Evolutionary conservation across 2,888 invertebrate species (phyloP).

Genomic region (Drosophila subsilvestris): DNA sequence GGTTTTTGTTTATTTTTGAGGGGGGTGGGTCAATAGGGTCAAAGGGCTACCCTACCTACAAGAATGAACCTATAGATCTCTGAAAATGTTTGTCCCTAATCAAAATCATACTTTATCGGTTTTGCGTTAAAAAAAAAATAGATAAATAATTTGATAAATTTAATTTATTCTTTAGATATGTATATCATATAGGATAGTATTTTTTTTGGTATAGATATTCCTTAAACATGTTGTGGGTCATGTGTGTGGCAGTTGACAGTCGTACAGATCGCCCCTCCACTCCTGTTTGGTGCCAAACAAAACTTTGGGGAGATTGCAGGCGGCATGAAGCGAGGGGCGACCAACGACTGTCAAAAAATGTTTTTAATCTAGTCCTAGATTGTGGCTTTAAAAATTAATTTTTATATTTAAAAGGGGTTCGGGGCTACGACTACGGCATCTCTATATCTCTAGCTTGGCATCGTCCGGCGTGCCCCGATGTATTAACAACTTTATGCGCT

Average conservation of each 20-base stretch:
- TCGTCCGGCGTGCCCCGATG: constrained; percentile 94
- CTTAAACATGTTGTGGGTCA: constrained; percentile 38
- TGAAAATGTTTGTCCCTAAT: constrained; percentile 22
- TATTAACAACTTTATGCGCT: constrained; percentile 93
- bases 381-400: constrained; percentile 37
- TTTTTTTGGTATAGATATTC: constrained; percentile 5
- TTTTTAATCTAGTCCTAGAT: constrained; percentile 66
- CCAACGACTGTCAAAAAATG: constrained; percentile 2
- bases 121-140: constrained; percentile 42
- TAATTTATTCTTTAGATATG: constrained; percentile 43
- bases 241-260: constrained; percentile 40
- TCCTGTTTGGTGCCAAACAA: neutral
- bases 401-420: constrained; percentile 16
- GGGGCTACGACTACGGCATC: constrained; percentile 52
- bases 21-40: constrained; percentile 37
- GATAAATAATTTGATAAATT: constrained; percentile 64
- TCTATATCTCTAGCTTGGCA: constrained; percentile 87
- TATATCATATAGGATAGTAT: constrained; percentile 27
- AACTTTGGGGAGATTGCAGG: neutral
- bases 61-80: constrained; percentile 2
- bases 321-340: neutral
- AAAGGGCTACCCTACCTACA: constrained; percentile 27
- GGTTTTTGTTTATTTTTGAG: constrained; percentile 52
- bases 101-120: constrained; percentile 37
- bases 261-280: neutral